phyloP scores from a whole-genome alignment of 2,113 vertebrate species.

The Thomomys bottae region DNA sequence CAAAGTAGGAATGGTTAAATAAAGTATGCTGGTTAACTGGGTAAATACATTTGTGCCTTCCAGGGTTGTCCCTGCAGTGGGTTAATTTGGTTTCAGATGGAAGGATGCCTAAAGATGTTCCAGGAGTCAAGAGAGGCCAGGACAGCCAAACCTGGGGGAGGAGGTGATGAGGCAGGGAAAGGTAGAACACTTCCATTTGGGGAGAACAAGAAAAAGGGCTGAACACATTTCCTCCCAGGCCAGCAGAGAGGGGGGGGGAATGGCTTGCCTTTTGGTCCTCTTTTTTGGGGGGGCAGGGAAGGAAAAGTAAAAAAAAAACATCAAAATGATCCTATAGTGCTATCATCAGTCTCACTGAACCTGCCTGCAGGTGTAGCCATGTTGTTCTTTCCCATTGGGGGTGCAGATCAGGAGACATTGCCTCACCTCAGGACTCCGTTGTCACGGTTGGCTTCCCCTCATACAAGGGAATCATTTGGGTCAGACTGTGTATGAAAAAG shows the following conservation, averaged over 20 bases:
- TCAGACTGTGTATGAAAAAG: constrained; percentile 70
- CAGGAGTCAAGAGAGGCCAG: constrained; percentile 51
- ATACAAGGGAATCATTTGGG: constrained; percentile 71
- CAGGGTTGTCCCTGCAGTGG: constrained; percentile 66
- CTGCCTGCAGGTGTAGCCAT: constrained; percentile 2
- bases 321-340: constrained; percentile 45
- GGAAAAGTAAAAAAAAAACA: constrained; percentile 72
- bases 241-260: constrained; percentile 44
- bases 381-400: constrained; percentile 74
- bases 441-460: constrained; percentile 68
- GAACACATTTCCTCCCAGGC: constrained; percentile 64
- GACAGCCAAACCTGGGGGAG: constrained; percentile 61
- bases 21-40: constrained; percentile 76
- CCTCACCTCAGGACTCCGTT: constrained; percentile 69
- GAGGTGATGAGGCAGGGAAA: constrained; percentile 72
- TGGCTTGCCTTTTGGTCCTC: constrained; percentile 72
- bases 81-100: constrained; percentile 80
- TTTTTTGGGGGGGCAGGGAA: constrained; percentile 68
- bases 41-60: constrained; percentile 77
- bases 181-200: constrained; percentile 48
- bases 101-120: constrained; percentile 70
- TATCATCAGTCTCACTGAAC: constrained; percentile 69
- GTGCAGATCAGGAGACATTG: constrained; percentile 70
- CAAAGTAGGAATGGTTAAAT: constrained; percentile 79
- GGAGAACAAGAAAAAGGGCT: constrained; percentile 66